Conservation (phyloP, 64 coral and sea anemone genomes). For the Actinia tenebrosa region DNA sequence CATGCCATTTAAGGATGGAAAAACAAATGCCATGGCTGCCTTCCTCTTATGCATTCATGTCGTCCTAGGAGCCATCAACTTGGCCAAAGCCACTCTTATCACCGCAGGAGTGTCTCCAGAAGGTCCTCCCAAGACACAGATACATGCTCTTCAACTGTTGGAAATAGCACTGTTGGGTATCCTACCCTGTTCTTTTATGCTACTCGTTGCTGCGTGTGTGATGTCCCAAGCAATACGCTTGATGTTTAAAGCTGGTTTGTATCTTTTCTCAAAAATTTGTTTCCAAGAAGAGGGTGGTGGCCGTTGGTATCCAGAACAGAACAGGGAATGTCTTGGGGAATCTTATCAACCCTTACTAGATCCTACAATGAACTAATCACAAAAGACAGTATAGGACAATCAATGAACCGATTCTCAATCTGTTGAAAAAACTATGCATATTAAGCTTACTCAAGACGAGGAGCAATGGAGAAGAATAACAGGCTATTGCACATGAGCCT, state of each 20-base stretch:
- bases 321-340: background rate
- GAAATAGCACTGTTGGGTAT: conserved; percentile 21
- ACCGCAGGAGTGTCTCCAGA: conserved; percentile 31
- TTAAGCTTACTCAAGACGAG: too few relatives aligned
- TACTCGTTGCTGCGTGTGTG: conserved; percentile 30
- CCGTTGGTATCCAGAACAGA: background rate
- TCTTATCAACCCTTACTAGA: background rate
- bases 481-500: too few relatives aligned
- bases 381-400: too few relatives aligned
- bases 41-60: conserved; percentile 36
- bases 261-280: background rate
- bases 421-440: too few relatives aligned
- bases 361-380: background rate
- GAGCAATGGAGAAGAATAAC: too few relatives aligned
- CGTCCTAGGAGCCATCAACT: conserved; percentile 50
- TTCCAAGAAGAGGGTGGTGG: background rate
- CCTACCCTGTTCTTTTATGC: conserved; percentile 20
- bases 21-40: conserved; percentile 32
- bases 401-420: too few relatives aligned
- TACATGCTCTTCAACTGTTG: conserved; percentile 36
- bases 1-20: conserved; percentile 32
- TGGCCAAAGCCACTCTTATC: conserved; percentile 45
- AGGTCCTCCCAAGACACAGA: conserved; percentile 18
- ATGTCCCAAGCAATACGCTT: conserved; percentile 55
- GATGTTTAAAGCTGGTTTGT: background rate